Evolutionary conservation across 2,113 vertebrate genomes (phyloP).

Genomic region (Himantopus leucocephalus): DNA sequence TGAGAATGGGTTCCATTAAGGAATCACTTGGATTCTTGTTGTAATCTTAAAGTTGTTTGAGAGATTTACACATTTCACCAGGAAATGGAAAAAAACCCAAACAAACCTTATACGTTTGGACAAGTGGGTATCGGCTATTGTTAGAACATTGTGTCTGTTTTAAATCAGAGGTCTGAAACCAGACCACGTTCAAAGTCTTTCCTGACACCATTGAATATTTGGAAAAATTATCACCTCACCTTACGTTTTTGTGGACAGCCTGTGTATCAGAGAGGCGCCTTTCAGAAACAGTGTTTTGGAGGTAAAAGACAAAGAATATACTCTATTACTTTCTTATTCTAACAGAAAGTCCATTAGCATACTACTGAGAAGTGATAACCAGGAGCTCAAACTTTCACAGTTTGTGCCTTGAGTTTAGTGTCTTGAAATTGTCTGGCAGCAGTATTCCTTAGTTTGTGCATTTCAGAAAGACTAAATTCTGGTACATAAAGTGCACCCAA

Average conservation of each 20-base stretch:
- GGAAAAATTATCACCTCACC: background rate
- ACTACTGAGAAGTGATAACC: background rate
- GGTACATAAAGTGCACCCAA: background rate
- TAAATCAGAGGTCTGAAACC: background rate
- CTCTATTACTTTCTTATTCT: background rate
- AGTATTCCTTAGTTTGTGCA: background rate
- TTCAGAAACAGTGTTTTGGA: background rate
- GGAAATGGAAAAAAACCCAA: rapidly evolving
- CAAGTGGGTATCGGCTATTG: background rate
- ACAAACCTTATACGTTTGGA: background rate
- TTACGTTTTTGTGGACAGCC: background rate
- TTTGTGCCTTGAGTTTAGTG: background rate
- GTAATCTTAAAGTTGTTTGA: background rate
- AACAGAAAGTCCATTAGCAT: background rate
- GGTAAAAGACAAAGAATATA: background rate
- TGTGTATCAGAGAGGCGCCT: background rate
- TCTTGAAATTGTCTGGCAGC: background rate
- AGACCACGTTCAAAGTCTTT: background rate
- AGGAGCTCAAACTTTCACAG: background rate
- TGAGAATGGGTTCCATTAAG: background rate
- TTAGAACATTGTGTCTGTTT: background rate
- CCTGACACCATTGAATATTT: background rate
- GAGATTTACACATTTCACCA: background rate
- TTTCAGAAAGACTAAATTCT: background rate
- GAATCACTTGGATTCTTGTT: background rate